These are phyloP conservation scores for Pachycephala philippinensis DNA, from an alignment of 2,113 vertebrate species.

Conservation along the genomic window DNA sequence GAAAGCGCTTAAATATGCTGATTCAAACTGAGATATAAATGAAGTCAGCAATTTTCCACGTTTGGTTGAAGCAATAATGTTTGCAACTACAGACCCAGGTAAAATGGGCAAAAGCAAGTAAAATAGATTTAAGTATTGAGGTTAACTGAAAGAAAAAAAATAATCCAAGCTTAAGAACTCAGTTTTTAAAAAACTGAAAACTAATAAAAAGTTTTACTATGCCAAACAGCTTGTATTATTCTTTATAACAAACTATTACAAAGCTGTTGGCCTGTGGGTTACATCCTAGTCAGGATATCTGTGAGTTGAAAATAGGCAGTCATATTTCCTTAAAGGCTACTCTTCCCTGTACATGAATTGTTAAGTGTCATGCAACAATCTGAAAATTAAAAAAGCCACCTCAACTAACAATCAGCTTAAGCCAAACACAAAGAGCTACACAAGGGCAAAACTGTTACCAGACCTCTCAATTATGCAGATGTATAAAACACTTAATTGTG, in stretches of 20 bases:
- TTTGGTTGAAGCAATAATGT: background rate
- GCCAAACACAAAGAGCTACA: background rate
- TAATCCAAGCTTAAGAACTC: background rate
- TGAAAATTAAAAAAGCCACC: background rate
- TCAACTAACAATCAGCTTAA: background rate
- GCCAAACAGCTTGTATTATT: background rate
- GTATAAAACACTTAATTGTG: background rate
- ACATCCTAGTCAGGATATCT: background rate
- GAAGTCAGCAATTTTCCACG: background rate
- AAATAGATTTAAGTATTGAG: background rate
- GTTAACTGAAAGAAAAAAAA: background rate
- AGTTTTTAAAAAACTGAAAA: background rate
- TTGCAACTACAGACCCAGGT: background rate
- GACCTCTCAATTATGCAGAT: background rate
- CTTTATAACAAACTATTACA: background rate
- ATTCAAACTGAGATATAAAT: background rate
- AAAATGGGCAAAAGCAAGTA: background rate
- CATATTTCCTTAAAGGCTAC: background rate
- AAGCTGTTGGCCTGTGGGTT: background rate
- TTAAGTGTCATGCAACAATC: background rate
- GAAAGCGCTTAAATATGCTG: background rate
- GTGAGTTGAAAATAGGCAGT: background rate
- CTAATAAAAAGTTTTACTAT: background rate
- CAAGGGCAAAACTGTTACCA: background rate
- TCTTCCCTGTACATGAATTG: background rate